Conservation (phyloP, 1,140 invertebrate species). For the Drosophila kepulauana region DNA sequence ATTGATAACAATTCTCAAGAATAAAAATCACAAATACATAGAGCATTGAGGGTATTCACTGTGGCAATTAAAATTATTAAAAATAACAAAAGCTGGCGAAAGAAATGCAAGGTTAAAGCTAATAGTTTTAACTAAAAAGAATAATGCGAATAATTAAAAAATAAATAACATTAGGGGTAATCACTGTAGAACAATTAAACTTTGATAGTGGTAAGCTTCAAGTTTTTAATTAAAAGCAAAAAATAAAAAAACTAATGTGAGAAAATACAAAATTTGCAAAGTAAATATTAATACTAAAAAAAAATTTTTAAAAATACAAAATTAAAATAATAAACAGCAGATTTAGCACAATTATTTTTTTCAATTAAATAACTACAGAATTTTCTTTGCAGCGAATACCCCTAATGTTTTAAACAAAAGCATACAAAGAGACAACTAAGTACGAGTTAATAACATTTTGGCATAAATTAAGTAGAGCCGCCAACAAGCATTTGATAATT, state of each 20-base stretch:
- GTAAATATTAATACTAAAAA: conserved; percentile 6
- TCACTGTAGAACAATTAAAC: conserved; percentile 9
- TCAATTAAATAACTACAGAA: conserved; percentile 6
- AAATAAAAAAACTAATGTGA: neutral
- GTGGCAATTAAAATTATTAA: neutral
- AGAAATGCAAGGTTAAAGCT: neutral
- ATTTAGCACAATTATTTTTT: neutral
- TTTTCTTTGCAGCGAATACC: conserved; percentile 41
- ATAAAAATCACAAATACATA: conserved; percentile 1
- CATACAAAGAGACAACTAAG: conserved; percentile 13
- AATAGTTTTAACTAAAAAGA: neutral
- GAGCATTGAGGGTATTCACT: conserved; percentile 24
- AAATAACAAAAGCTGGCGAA: conserved; percentile 2
- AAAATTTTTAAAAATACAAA: neutral
- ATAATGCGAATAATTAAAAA: neutral
- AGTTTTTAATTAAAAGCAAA: neutral
- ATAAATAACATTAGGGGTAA: conserved; percentile 1
- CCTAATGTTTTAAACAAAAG: conserved; percentile 32
- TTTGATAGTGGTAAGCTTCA: neutral
- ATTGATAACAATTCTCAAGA: conserved; percentile 21
- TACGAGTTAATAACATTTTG: conserved; percentile 34
- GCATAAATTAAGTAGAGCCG: conserved; percentile 12
- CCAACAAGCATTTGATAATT: conserved; percentile 27
- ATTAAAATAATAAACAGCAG: neutral
- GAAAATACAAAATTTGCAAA: neutral